Evolutionary conservation across 2,888 invertebrate genomes (phyloP), one percentile per base, ranked within the genome.

Genomic region (Eremobia ochroleuca): DNA sequence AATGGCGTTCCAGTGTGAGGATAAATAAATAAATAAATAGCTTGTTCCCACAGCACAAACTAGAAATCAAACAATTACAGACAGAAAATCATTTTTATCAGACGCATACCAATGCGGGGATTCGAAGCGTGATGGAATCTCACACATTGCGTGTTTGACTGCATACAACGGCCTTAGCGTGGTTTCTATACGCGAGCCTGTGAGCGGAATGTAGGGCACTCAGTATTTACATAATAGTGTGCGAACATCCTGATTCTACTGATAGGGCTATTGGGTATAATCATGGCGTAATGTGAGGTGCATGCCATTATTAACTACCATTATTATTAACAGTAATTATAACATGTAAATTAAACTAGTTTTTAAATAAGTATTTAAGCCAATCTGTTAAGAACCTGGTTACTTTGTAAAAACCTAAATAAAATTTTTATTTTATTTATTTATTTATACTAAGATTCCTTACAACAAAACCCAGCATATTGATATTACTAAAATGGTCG

Each of bases 51-150:
- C 66, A 46, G 2, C 25, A 66, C 43, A 6, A 43, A 43, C 21
- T 66, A 18, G 6, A 18, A 78, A 49, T 31, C 31, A 6, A 31
- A 67, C 21, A 66, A 67, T 18, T 18, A 49, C 34, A n/a, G 8
- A 28, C 25, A 8, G 6, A 46, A 58, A 76, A 31, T 0, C 0
- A 13, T 55, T 43, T 28, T 55, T 43, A 52, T 59, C 59, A 37
- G 18, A 31, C 40, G 58, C 76, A 65, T 78, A 65, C 64, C 40
- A 40, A 28, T 34, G 46, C 28, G 11, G 11, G n/a, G 25, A 49
- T 43, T 21, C 18, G 34, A 52, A 76, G 69, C 82, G 86, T 83
- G 72, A 58, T 66, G 76, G 86, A 85, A 86, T 83, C 73, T 73
- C 18, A 31, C 40, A 68, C 61, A 40, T 77, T 74, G 83, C 83